Percentiles rank a stretch among this genome's conserved stretches.
Evolutionary conservation across 2,888 invertebrate genomes (phyloP).

Genomic region (Nysson spinosus): DNA sequence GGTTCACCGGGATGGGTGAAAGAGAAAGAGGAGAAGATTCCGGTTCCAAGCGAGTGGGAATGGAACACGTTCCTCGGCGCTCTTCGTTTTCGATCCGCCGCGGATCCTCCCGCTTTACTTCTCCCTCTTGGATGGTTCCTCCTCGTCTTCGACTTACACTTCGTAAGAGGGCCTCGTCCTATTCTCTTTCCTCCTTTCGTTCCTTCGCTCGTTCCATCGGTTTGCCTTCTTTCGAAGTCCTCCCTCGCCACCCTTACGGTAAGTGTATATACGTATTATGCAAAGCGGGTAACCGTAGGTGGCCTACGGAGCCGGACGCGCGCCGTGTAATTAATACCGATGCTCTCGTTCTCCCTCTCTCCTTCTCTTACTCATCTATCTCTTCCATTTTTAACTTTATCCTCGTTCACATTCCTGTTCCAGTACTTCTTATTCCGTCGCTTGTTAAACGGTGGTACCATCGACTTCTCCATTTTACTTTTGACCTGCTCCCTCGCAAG

Average conservation of each 20-base stretch:
- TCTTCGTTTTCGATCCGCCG: constrained; percentile 60
- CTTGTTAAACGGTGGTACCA: background rate
- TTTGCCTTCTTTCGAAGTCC: constrained; percentile 32
- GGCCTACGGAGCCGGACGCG: constrained; percentile 64
- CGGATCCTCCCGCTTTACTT: constrained; percentile 38
- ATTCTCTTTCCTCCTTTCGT: constrained; percentile 15
- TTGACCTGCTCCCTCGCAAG: too few relatives aligned
- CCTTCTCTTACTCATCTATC: constrained; percentile 13
- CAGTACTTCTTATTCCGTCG: background rate
- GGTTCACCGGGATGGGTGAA: constrained; percentile 4
- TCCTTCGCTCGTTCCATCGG: constrained; percentile 8
- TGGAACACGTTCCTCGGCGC: constrained; percentile 63
- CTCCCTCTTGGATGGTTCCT: constrained; percentile 14
- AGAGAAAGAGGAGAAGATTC: constrained; percentile 56
- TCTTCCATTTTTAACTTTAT: constrained; percentile 1
- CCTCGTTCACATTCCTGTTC: background rate
- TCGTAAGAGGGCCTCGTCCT: constrained; percentile 26
- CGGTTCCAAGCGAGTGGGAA: constrained; percentile 63
- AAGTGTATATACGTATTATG: constrained; percentile 69
- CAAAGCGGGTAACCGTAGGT: constrained; percentile 71
- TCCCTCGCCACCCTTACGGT: constrained; percentile 58
- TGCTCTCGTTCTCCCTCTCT: constrained; percentile 58
- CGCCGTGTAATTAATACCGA: constrained; percentile 67
- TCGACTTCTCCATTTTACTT: background rate
- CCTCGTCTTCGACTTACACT: constrained; percentile 38